A percentile compares a stretch with the other conserved stretches of the same genome.
Conservation (phyloP, 2,797 vertebrate genomes). For the Anas georgica region DNA sequence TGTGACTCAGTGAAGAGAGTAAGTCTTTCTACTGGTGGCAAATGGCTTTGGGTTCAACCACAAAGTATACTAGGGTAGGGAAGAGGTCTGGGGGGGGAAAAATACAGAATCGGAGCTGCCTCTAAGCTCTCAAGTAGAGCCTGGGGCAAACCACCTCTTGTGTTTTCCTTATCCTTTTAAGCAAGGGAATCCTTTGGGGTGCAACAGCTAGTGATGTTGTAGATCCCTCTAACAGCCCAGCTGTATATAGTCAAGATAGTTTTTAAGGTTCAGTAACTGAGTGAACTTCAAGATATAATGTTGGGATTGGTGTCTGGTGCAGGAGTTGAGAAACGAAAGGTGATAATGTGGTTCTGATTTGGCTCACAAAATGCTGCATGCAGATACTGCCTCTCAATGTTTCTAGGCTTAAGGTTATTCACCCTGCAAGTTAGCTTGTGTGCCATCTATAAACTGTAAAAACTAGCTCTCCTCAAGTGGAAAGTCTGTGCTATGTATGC, state of each 20-base stretch:
- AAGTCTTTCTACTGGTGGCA: background rate
- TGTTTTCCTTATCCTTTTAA: background rate
- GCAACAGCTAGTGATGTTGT: background rate
- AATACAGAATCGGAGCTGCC: background rate
- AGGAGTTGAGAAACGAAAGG: background rate
- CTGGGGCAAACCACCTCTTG: fast-evolving
- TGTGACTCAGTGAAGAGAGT: background rate
- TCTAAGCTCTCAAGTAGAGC: background rate
- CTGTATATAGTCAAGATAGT: background rate
- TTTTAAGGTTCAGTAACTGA: background rate
- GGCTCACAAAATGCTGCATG: background rate
- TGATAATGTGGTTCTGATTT: background rate
- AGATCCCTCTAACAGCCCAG: background rate
- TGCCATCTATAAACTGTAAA: background rate
- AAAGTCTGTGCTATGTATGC: background rate
- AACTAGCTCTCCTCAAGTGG: background rate
- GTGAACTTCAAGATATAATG: background rate
- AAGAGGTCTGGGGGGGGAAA: background rate
- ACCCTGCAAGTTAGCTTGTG: background rate
- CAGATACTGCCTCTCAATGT: background rate
- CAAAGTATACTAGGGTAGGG: fast-evolving
- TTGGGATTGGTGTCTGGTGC: fast-evolving
- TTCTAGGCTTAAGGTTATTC: background rate
- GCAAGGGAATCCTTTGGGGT: background rate
- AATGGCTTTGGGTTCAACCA: background rate